Evolutionary conservation across 2,888 invertebrate species (phyloP).

Genomic region (Coelogynopora nodosa): DNA sequence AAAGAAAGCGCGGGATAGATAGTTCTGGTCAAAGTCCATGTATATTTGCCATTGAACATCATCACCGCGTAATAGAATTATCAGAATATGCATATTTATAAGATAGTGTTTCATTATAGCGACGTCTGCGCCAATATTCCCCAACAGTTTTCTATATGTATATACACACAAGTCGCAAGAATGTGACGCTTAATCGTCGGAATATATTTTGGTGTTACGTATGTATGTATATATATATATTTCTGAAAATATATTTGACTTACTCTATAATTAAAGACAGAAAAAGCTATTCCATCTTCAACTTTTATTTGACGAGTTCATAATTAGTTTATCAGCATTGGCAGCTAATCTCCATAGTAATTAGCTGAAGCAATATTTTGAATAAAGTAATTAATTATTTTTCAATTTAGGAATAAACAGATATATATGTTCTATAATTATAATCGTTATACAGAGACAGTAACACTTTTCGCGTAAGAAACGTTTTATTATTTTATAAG

Average conservation of each 20-base stretch:
- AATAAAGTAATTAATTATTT: not conserved
- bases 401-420: not conserved
- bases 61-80: constrained; percentile 18
- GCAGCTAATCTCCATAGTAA: not conserved
- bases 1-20: not conserved
- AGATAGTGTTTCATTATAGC: not conserved
- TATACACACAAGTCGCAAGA: no score
- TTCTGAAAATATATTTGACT: no score
- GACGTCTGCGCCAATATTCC: not conserved
- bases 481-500: no score
- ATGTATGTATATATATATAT: no score
- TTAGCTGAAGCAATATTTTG: not conserved
- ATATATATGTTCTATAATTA: not conserved
- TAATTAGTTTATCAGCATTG: not conserved
- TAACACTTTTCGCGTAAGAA: no score
- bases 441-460: no score
- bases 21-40: not conserved
- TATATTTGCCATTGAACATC: not conserved
- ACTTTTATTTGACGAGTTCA: not conserved
- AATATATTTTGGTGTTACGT: no score
- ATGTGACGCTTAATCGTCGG: no score
- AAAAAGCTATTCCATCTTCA: not conserved
- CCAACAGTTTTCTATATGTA: no score
- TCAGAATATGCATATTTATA: constrained; percentile 28
- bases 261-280: no score